Evolutionary conservation across 2,888 invertebrate genomes (phyloP).

Genomic region (Tetragonisca angustula): DNA sequence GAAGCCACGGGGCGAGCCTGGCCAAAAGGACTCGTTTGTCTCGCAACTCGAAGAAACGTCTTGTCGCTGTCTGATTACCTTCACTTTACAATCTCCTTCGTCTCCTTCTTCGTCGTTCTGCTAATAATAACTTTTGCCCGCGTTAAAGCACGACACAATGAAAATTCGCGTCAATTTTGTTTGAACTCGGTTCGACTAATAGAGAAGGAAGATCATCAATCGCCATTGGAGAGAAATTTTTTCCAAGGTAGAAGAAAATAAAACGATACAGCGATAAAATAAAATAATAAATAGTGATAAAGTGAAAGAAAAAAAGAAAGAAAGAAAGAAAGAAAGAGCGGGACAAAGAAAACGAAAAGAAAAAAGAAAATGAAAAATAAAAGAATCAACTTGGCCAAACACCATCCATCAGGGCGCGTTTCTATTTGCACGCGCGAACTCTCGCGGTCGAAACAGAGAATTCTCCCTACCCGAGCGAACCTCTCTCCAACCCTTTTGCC

Average conservation of each 20-base stretch:
- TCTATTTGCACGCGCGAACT: constrained; percentile 20
- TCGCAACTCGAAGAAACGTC: neutral
- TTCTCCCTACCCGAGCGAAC: too few species aligned
- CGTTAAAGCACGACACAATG: neutral
- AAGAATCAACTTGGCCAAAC: constrained; percentile 6
- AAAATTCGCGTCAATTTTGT: neutral
- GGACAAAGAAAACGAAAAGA: neutral
- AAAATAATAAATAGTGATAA: neutral
- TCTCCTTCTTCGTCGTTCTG: too few species aligned
- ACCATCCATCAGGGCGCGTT: constrained; percentile 12
- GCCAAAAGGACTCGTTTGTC: neutral
- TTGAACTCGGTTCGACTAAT: neutral
- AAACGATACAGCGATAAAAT: neutral
- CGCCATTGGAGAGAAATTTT: constrained; percentile 2
- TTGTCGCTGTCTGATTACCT: too few species aligned
- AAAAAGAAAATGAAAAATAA: neutral
- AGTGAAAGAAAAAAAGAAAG: neutral
- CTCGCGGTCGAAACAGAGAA: constrained; percentile 18
- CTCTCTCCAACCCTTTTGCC: neutral
- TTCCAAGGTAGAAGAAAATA: neutral
- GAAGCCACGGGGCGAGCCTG: neutral
- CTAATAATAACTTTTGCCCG: too few species aligned
- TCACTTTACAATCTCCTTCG: neutral
- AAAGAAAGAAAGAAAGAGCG: neutral
- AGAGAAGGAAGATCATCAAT: too few species aligned